Evolutionary conservation across 2,888 invertebrate species (phyloP).

Genomic region (Pseudococcus viburni): DNA sequence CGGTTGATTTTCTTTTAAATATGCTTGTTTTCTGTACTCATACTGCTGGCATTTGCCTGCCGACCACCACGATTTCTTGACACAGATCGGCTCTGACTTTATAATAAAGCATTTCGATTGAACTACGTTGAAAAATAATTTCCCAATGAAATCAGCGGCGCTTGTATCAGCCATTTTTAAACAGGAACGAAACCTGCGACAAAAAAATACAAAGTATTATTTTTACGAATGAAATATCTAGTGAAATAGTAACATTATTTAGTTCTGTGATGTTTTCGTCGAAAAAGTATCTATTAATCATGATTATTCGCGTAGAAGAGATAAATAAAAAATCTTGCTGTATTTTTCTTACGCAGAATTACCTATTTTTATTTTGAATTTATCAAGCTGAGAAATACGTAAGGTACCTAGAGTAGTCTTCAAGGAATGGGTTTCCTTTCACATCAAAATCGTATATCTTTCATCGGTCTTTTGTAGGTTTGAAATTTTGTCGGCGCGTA

Average conservation of each 20-base stretch:
- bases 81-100: constrained; percentile 83
- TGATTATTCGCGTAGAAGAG: constrained; percentile 29
- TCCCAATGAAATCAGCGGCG: constrained; percentile 91
- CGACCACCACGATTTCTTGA: constrained; percentile 82
- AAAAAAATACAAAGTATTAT: constrained; percentile 68
- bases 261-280: constrained; percentile 21
- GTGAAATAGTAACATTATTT: neutral
- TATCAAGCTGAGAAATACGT: neutral
- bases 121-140: constrained; percentile 95
- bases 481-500: neutral
- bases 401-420: neutral
- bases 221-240: neutral
- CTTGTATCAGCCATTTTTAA: constrained; percentile 89
- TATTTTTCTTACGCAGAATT: constrained; percentile 5
- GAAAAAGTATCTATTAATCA: constrained; percentile 23
- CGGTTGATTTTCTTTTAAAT: constrained; percentile 67
- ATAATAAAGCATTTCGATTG: constrained; percentile 93
- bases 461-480: neutral
- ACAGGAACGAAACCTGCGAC: constrained; percentile 90
- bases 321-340: constrained; percentile 22
- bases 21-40: constrained; percentile 67
- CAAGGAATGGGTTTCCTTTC: neutral
- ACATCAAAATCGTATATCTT: neutral
- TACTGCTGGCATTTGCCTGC: constrained; percentile 81
- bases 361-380: constrained; percentile 25